Evolutionary conservation across 2,797 vertebrate species (phyloP), one percentile per base, ranked within the genome.

Genomic region (Fistularia commersonii): DNA sequence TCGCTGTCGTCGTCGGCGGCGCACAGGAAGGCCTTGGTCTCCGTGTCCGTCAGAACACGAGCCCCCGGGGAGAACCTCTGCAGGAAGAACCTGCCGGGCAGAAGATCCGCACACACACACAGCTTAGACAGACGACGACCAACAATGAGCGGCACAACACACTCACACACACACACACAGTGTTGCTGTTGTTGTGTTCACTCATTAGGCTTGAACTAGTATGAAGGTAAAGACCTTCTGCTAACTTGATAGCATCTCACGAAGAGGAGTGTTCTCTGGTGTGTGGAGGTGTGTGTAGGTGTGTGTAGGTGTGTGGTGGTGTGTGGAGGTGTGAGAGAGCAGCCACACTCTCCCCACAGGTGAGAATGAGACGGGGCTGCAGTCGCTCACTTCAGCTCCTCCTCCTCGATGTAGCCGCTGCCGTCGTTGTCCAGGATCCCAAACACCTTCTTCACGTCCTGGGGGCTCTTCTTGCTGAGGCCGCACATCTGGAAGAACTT

Each of bases 401-500:
- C 92, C 80, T 94, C 93, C 69, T 99, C 97, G 43, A 98, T 90
- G 77, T 88, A 98, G 35, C 95, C 96, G 3, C 90, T 96, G 74
- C 83, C 89, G 34, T 99, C 94, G 0, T 93, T 92, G 87, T 99
- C 97, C 58, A 99, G 79, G 64, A 96, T 88, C 54, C 73, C 80
- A 54, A 98, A 99, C 49, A 93, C 90, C 8, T 92, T 92, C 87
- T 93, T 97, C 79, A 99, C 80, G 31, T 99, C 94, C 63, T 87
- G 89, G 44, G 90, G 81, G 1, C 89, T 93, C 88, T 97, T 98
- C 87, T 94, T 93, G 78, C 87, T 77, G 61, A 99, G 92, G 58
- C 97, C 96, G 54, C 91, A 95, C 39, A 90, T 63, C 88, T 94
- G 89, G 90, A 98, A 98, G 88, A 99, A 99, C 90, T 93, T 97